phyloP scores from a whole-genome alignment of 2,797 vertebrate species.

The Chloroceryle amazona region DNA sequence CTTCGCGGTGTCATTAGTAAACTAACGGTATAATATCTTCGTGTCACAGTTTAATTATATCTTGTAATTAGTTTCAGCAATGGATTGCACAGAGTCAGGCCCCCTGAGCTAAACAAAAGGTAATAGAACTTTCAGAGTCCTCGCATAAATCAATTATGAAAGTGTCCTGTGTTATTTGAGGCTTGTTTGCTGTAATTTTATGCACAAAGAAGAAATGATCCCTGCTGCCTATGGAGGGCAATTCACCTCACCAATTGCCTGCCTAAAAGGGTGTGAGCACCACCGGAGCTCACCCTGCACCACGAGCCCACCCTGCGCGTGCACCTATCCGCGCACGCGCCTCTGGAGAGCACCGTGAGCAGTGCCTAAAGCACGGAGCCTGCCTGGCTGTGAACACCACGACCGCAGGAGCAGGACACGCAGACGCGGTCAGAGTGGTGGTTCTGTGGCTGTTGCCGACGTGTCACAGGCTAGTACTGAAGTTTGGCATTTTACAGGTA shows the following conservation, averaged over 20 bases:
- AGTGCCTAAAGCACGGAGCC: background rate
- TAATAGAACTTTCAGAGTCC: conserved; percentile 88
- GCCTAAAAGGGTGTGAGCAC: background rate
- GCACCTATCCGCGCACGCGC: background rate
- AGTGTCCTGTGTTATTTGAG: conserved; percentile 80
- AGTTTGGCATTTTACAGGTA: background rate
- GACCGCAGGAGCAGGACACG: rapidly evolving
- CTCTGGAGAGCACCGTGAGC: background rate
- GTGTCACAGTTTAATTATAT: conserved; percentile 98
- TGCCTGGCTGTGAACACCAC: background rate
- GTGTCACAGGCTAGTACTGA: background rate
- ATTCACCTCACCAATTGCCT: conserved; percentile 6
- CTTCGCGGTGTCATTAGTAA: conserved; percentile 92
- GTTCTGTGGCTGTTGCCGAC: background rate
- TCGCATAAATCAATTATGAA: conserved; percentile 85
- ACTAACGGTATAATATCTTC: conserved; percentile 87
- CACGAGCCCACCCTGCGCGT: background rate
- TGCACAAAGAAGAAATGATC: conserved; percentile 71
- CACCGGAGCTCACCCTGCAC: background rate
- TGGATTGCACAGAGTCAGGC: conserved; percentile 92
- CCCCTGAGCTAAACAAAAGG: conserved; percentile 88
- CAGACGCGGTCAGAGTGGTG: rapidly evolving
- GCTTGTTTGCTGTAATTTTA: conserved; percentile 83
- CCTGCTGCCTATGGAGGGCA: conserved; percentile 46
- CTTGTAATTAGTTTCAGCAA: conserved; percentile 99